Percentiles rank a stretch among this genome's conserved stretches.
These are phyloP conservation scores for Alethe castanea DNA, from an alignment of 2,113 vertebrate genomes.

Conservation along the genomic window DNA sequence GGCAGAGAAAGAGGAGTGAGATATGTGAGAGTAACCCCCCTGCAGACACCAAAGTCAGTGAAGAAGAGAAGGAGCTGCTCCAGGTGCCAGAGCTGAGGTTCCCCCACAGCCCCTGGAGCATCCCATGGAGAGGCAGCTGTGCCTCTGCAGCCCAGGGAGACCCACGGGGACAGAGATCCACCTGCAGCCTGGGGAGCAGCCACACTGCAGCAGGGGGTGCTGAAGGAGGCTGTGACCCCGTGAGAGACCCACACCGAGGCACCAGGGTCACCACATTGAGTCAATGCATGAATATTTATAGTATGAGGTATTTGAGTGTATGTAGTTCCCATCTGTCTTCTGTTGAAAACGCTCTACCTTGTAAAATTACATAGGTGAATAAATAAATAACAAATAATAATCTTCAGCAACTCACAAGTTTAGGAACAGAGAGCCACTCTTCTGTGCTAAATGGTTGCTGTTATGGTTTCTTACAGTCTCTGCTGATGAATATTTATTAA, in stretches of 20 bases:
- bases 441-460: neutral
- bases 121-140: neutral
- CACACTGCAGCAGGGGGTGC: neutral
- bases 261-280: neutral
- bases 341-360: neutral
- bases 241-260: fast-evolving
- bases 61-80: fast-evolving
- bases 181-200: neutral
- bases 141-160: neutral
- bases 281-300: neutral
- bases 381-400: constrained; percentile 6
- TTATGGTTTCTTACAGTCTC: neutral
- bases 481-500: neutral
- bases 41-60: too few relatives aligned
- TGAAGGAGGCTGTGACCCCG: neutral
- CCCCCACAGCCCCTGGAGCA: neutral
- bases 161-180: too few relatives aligned
- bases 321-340: neutral
- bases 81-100: neutral
- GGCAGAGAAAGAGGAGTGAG: neutral
- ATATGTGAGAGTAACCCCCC: neutral
- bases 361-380: neutral
- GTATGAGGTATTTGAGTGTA: neutral
- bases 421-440: neutral
- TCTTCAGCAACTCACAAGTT: neutral